Evolutionary conservation across 2,888 invertebrate species (phyloP), one percentile per base, ranked within the genome.

Genomic region (Caenorhabditis plicata): DNA sequence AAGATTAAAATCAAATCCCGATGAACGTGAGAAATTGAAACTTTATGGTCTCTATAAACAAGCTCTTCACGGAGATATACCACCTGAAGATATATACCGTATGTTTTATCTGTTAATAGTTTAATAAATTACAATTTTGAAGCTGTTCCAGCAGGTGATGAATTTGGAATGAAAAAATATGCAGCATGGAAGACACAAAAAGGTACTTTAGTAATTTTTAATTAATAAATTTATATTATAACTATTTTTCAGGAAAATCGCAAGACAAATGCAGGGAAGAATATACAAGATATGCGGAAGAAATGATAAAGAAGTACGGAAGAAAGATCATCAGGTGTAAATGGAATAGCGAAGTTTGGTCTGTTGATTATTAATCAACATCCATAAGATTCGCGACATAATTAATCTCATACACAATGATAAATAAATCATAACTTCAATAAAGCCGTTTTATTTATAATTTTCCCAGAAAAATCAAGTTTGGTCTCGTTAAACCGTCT

Each of bases 21-120:
- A 44, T 9, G 68, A 70, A 20, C 22, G 50, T 13, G 73, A 73
- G 39, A 51, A 55, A 35, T 39, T 70, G 48, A 48, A 54, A 11
- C 48, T 73, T 31, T 73, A 71, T 44, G 66, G 68, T 11, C 48
- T 73, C 13, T 73, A 73, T 61, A 73, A 71, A 42, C 73, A 73
- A 39, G 58, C 69, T 4, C 49, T 73, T 20, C 73, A 73, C 38
- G 73, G 73, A 1, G 68, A 73, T 44, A 62, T 69, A 39, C 73
- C 73, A 5, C 45, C 57, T 5, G 49, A 48, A 11, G 67, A 71
- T n/a, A 27, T 54, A 3, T 71, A 71, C 44, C 66, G 70, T 71
- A 42, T 62, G 62, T 52, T 20, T 13, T n/a, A 0, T 27, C 25
- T 25, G 11, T 17, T 20, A 27, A 36, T 32, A 17, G n/a, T 33